These are phyloP conservation scores for Pseudanteris insignis DNA, from an alignment of 2,888 invertebrate genomes.

Conservation along the genomic window DNA sequence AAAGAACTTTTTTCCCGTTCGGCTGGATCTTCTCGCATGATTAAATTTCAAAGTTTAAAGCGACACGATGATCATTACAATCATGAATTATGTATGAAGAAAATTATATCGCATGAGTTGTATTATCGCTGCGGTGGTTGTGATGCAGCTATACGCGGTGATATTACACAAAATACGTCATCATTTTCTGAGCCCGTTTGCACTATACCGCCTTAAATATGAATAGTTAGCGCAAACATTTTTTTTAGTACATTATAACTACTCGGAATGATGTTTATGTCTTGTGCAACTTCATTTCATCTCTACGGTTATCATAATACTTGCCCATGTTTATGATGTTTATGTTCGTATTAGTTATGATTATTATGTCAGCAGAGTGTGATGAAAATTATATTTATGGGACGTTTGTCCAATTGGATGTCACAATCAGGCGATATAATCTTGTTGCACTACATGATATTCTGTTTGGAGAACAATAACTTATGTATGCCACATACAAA, in stretches of 20 bases:
- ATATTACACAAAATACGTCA: slow-evolving; percentile 6
- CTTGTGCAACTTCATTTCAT: slow-evolving; percentile 9
- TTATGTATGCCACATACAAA: no score
- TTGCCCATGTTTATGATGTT: slow-evolving; percentile 1
- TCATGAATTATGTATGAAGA: slow-evolving; percentile 8
- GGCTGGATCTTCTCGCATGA: background rate
- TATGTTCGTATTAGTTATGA: slow-evolving; percentile 17
- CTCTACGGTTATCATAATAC: slow-evolving; percentile 9
- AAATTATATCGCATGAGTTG: slow-evolving; percentile 6
- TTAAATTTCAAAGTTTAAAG: slow-evolving; percentile 4
- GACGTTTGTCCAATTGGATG: slow-evolving; percentile 17
- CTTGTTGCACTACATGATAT: background rate
- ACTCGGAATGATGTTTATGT: background rate
- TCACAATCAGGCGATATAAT: slow-evolving; percentile 8
- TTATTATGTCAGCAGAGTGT: slow-evolving; percentile 14
- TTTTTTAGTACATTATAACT: slow-evolving; percentile 11
- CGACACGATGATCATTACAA: slow-evolving; percentile 1
- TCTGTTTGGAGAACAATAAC: background rate
- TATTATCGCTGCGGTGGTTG: background rate
- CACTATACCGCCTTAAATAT: background rate
- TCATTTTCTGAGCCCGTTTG: slow-evolving; percentile 13
- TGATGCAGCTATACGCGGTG: slow-evolving; percentile 3
- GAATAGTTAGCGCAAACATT: slow-evolving; percentile 1
- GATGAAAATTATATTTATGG: slow-evolving; percentile 23
- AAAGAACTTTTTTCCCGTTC: no score